Conservation (phyloP, 37 sponge, comb jelly and placozoan species). For the Cliona cf. orientalis region DNA sequence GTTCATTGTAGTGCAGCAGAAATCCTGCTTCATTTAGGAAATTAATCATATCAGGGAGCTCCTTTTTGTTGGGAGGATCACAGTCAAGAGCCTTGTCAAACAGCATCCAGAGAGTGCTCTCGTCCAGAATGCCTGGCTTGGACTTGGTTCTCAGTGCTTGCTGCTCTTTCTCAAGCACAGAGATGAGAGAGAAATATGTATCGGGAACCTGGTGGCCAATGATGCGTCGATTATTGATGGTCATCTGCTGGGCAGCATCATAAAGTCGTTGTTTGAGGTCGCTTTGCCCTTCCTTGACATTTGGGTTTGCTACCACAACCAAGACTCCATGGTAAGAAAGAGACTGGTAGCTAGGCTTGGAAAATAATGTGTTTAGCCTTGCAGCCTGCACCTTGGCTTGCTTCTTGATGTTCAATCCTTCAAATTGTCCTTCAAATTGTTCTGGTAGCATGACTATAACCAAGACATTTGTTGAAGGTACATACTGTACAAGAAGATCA, state of each 20-base stretch:
- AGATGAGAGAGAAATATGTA: constrained; percentile 64
- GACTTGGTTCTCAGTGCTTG: background rate
- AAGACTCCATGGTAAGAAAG: constrained; percentile 56
- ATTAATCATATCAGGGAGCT: constrained; percentile 66
- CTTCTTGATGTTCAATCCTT: no score
- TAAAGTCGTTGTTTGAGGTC: constrained; percentile 71
- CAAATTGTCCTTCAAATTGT: constrained; percentile 28
- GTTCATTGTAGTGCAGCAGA: constrained; percentile 73
- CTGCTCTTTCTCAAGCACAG: constrained; percentile 53
- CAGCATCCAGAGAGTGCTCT: constrained; percentile 63
- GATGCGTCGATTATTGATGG: constrained; percentile 26
- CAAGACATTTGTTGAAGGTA: constrained; percentile 67
- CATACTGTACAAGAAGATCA: constrained; percentile 42
- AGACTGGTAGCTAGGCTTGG: constrained; percentile 30
- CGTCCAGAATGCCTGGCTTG: constrained; percentile 55
- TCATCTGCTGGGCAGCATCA: constrained; percentile 63
- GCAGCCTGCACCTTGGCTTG: constrained; percentile 9
- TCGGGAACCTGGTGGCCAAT: constrained; percentile 59
- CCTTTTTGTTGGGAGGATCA: constrained; percentile 58
- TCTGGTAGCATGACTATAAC: constrained; percentile 59
- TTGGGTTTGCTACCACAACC: constrained; percentile 26
- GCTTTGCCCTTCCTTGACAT: constrained; percentile 14
- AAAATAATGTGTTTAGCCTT: constrained; percentile 19
- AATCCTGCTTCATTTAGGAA: constrained; percentile 71
- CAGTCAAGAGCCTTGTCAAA: constrained; percentile 41